These are phyloP conservation scores for Orthonyx spaldingii DNA, from an alignment of 2,113 vertebrate genomes.

Conservation along the genomic window DNA sequence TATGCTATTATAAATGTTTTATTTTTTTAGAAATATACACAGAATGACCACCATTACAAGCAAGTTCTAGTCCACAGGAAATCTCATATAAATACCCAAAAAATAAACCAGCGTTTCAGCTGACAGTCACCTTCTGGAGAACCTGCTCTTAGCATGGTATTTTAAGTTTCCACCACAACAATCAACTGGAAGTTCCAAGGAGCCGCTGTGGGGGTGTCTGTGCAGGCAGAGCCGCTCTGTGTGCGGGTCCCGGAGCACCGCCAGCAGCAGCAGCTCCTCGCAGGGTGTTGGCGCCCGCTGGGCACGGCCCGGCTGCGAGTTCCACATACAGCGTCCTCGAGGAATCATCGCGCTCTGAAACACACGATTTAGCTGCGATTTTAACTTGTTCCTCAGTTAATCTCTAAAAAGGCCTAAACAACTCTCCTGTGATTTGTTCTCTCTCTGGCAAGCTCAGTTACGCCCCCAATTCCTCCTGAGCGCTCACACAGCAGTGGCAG, in stretches of 20 bases:
- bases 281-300: too few relatives aligned
- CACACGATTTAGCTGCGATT: too few relatives aligned
- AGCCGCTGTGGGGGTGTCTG: too few relatives aligned
- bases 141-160: background rate
- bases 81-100: background rate
- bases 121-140: background rate
- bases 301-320: too few relatives aligned
- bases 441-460: background rate
- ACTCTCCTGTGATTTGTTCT: background rate
- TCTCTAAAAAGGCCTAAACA: background rate
- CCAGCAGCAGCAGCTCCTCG: too few relatives aligned
- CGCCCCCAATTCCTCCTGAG: too few relatives aligned
- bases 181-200: too few relatives aligned
- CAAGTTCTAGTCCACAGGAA: background rate
- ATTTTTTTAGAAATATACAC: background rate
- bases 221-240: too few relatives aligned
- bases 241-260: too few relatives aligned
- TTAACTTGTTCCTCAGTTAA: background rate
- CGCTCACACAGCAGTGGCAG: background rate
- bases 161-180: too few relatives aligned
- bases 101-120: background rate
- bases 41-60: background rate
- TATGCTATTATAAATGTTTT: background rate
- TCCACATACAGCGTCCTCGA: background rate
- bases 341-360: background rate